phyloP scores from a whole-genome alignment of 2,888 invertebrate genomes.

The Lumbricus terrestris region DNA sequence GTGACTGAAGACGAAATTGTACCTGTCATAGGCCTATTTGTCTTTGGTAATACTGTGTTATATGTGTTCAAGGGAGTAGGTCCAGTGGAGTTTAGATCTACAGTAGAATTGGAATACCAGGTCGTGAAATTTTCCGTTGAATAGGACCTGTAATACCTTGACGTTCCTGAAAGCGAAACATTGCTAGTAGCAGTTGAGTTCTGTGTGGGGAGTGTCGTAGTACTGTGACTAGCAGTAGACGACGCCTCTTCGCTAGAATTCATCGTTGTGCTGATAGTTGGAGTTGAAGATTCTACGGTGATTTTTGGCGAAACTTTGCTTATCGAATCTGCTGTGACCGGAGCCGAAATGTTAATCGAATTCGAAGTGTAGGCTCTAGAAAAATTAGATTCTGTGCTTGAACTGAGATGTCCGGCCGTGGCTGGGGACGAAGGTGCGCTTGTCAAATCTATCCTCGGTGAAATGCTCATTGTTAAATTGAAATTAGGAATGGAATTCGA shows the following conservation, averaged over 20 bases:
- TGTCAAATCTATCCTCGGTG: background rate
- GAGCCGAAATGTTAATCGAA: background rate
- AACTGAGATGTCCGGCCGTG: background rate
- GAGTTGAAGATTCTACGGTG: background rate
- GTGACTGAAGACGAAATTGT: too few relatives aligned
- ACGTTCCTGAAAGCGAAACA: too few relatives aligned
- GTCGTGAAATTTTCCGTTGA: too few relatives aligned
- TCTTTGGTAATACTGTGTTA: too few relatives aligned
- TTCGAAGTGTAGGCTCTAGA: background rate
- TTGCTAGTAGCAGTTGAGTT: too few relatives aligned
- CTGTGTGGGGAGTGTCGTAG: too few relatives aligned
- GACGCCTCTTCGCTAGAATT: background rate
- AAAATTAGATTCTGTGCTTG: background rate
- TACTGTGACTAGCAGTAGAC: background rate
- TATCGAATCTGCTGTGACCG: background rate
- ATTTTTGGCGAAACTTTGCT: background rate
- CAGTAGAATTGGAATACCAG: background rate
- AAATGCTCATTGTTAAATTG: background rate
- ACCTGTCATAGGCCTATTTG: too few relatives aligned
- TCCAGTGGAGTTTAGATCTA: too few relatives aligned
- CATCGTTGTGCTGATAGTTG: background rate
- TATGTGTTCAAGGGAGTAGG: too few relatives aligned
- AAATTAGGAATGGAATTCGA: background rate
- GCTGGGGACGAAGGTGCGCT: background rate
- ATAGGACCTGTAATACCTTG: too few relatives aligned